Evolutionary conservation across 2,888 invertebrate genomes (phyloP).

Genomic region (Papilio protenor): DNA sequence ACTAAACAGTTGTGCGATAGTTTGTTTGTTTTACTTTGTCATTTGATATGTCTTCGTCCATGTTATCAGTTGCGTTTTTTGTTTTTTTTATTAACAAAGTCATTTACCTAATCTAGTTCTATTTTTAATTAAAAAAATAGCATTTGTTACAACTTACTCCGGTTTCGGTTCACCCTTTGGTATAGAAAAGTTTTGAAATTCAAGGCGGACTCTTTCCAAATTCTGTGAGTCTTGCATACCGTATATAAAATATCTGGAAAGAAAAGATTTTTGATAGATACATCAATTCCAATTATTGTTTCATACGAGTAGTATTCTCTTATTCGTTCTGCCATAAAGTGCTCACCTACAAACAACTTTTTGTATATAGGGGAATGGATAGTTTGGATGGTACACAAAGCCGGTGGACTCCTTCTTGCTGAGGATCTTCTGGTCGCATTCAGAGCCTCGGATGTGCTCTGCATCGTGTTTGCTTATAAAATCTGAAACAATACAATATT

Average conservation of each 20-base stretch:
- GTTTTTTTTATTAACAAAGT: too few relatives aligned
- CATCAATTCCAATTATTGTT: not conserved
- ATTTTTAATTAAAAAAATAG: not conserved
- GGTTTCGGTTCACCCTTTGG: conserved; percentile 90
- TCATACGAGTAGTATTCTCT: not conserved
- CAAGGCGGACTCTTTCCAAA: conserved; percentile 95
- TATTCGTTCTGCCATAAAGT: not conserved
- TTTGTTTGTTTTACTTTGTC: too few relatives aligned
- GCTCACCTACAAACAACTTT: conserved; percentile 96
- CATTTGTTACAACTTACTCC: conserved; percentile 87
- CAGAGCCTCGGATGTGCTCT: conserved; percentile 97
- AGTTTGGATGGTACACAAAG: conserved; percentile 97
- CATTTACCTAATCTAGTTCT: too few relatives aligned
- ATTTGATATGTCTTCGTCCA: too few relatives aligned
- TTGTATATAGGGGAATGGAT: conserved; percentile 97
- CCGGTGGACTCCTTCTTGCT: conserved; percentile 95
- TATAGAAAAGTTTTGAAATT: conserved; percentile 95
- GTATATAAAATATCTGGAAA: conserved; percentile 95
- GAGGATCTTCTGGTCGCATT: conserved; percentile 99
- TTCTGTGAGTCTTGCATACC: conserved; percentile 99
- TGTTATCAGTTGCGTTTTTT: too few relatives aligned
- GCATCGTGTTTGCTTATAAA: conserved; percentile 97
- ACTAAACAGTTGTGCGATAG: too few relatives aligned
- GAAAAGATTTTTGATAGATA: conserved; percentile 13
- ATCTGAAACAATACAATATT: conserved; percentile 83